These are phyloP conservation scores for Tinea pellionella DNA, from an alignment of 2,888 invertebrate genomes.

Conservation along the genomic window DNA sequence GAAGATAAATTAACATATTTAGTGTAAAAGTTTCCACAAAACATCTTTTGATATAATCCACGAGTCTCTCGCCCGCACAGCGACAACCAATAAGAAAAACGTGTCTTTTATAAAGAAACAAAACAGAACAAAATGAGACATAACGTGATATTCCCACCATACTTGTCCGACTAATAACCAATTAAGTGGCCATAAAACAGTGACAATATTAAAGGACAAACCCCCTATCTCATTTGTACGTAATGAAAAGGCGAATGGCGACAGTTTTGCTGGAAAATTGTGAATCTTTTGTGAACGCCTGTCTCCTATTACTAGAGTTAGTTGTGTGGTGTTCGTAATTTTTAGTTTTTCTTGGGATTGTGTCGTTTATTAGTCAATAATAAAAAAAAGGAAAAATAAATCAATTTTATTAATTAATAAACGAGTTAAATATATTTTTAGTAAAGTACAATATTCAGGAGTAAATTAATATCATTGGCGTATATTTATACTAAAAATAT, in stretches of 20 bases:
- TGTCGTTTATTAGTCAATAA: too few relatives aligned
- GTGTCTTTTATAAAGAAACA: background rate
- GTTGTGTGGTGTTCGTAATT: background rate
- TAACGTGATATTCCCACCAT: background rate
- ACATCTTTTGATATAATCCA: too few relatives aligned
- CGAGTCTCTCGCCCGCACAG: background rate
- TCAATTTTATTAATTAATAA: too few relatives aligned
- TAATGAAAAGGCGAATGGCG: slow-evolving; percentile 39
- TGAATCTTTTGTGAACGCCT: slow-evolving; percentile 34
- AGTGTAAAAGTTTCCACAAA: too few relatives aligned
- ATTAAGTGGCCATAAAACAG: slow-evolving; percentile 1
- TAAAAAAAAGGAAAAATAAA: too few relatives aligned
- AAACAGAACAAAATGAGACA: background rate
- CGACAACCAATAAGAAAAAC: background rate
- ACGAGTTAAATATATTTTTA: too few relatives aligned
- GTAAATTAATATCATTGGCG: too few relatives aligned
- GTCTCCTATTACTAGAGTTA: slow-evolving; percentile 17
- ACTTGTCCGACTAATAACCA: background rate
- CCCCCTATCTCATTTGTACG: slow-evolving; percentile 15
- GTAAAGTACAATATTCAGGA: too few relatives aligned
- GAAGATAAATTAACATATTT: too few relatives aligned
- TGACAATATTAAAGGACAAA: slow-evolving; percentile 13
- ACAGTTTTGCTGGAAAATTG: slow-evolving; percentile 28
- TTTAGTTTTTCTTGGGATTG: background rate
- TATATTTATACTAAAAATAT: too few relatives aligned